Conservation (phyloP, 1,140 invertebrate genomes). For the Penaeus indicus region DNA sequence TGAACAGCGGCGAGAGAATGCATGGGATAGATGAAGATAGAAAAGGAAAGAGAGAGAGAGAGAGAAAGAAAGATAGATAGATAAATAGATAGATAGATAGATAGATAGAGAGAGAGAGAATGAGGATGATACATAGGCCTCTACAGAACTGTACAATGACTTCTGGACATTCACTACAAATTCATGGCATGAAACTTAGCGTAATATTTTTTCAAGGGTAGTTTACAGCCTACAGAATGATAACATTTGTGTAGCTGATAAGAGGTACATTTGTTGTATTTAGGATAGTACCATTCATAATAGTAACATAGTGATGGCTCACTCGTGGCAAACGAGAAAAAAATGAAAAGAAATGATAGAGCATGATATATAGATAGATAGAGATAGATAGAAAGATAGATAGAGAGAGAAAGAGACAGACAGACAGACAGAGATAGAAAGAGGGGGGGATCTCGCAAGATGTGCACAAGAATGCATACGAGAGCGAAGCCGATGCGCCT, state of each 20-base stretch:
- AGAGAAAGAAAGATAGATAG: not conserved
- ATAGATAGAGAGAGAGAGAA: not conserved
- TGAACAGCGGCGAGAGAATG: slow-evolving; percentile 36
- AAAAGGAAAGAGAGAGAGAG: not conserved
- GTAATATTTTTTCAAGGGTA: too few species aligned
- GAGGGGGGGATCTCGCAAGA: not conserved
- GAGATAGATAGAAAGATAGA: not conserved
- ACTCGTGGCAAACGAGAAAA: too few species aligned
- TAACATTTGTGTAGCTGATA: too few species aligned
- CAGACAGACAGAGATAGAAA: not conserved
- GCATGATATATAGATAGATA: not conserved
- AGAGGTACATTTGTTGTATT: too few species aligned
- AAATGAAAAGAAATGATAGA: not conserved
- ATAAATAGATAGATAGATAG: not conserved
- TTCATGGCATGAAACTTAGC: too few species aligned
- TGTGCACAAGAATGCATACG: not conserved
- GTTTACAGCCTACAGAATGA: too few species aligned
- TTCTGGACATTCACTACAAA: too few species aligned
- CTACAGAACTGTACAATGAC: too few species aligned
- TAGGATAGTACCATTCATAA: too few species aligned
- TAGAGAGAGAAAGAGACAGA: not conserved
- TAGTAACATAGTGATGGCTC: too few species aligned
- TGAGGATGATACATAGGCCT: not conserved
- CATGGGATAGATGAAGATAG: slow-evolving; percentile 5
- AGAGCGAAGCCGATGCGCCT: not conserved